These are phyloP conservation scores for Dolichoris vasculosae DNA, from an alignment of 1,140 invertebrate species.

Conservation along the genomic window DNA sequence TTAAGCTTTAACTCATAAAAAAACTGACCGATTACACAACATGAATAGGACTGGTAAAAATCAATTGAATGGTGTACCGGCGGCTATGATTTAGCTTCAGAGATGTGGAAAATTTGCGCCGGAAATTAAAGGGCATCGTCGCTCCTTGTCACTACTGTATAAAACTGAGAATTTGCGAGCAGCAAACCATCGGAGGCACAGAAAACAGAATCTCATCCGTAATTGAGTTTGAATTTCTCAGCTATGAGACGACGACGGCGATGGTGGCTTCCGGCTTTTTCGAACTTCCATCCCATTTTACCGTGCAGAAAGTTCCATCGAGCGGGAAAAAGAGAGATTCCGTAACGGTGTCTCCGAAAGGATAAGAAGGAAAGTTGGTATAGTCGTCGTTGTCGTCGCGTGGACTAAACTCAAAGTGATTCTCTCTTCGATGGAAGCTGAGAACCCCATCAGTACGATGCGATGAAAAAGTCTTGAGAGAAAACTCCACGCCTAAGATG, in stretches of 20 bases:
- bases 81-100: not conserved
- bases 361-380: constrained; percentile 43
- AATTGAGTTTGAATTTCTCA: constrained; percentile 53
- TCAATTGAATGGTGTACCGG: not conserved
- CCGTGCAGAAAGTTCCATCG: not conserved
- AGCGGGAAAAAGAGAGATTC: constrained; percentile 38
- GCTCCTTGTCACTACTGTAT: constrained; percentile 3
- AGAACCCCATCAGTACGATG: constrained; percentile 32
- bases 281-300: constrained; percentile 49
- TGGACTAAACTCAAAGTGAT: constrained; percentile 48
- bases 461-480: constrained; percentile 42
- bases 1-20: not conserved
- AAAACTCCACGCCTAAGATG: not conserved
- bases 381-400: constrained; percentile 6
- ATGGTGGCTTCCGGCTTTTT: constrained; percentile 43
- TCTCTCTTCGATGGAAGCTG: not conserved
- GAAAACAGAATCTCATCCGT: constrained; percentile 48
- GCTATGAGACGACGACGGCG: not conserved
- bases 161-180: constrained; percentile 9
- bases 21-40: not conserved
- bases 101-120: constrained; percentile 32
- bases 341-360: not conserved
- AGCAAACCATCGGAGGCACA: constrained; percentile 2
- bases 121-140: constrained; percentile 47
- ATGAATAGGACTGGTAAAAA: not conserved